A percentile compares a stretch with the other conserved stretches of the same genome.
Evolutionary conservation across 2,113 vertebrate species (phyloP).

Genomic region (Falco punctatus): DNA sequence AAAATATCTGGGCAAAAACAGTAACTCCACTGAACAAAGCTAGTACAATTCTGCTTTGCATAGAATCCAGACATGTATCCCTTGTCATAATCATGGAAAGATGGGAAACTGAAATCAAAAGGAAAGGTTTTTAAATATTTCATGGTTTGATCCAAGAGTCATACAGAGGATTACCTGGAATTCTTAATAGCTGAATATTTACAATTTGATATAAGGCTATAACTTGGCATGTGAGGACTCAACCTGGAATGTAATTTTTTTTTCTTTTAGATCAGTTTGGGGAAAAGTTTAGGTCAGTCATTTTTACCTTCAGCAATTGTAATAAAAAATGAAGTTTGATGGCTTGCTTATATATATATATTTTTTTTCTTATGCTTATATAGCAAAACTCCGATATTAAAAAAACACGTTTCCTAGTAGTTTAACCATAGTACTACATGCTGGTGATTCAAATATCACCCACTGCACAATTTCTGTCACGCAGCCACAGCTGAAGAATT

Average conservation of each 20-base stretch:
- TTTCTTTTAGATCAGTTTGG: not conserved
- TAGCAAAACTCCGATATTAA: not conserved
- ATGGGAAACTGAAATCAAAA: not conserved
- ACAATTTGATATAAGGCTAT: not conserved
- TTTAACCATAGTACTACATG: not conserved
- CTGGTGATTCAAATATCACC: not conserved
- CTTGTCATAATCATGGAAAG: not conserved
- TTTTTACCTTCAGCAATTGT: not conserved
- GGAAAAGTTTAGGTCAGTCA: conserved; percentile 21
- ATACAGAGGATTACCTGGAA: not conserved
- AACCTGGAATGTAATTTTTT: not conserved
- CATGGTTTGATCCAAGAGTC: not conserved
- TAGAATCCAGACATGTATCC: not conserved
- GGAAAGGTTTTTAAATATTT: not conserved
- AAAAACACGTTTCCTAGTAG: not conserved
- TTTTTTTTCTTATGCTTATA: not conserved
- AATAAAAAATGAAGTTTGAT: not conserved
- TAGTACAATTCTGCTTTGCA: not conserved
- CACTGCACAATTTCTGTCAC: not conserved
- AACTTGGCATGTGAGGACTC: not conserved
- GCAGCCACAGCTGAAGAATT: not conserved
- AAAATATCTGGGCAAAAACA: not conserved
- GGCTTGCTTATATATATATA: not conserved
- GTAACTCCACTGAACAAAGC: not conserved
- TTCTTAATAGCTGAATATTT: not conserved